A percentile compares a stretch with the other conserved stretches of the same genome.
phyloP scores from a whole-genome alignment of 2,113 vertebrate genomes.

The Gyps fulvus region DNA sequence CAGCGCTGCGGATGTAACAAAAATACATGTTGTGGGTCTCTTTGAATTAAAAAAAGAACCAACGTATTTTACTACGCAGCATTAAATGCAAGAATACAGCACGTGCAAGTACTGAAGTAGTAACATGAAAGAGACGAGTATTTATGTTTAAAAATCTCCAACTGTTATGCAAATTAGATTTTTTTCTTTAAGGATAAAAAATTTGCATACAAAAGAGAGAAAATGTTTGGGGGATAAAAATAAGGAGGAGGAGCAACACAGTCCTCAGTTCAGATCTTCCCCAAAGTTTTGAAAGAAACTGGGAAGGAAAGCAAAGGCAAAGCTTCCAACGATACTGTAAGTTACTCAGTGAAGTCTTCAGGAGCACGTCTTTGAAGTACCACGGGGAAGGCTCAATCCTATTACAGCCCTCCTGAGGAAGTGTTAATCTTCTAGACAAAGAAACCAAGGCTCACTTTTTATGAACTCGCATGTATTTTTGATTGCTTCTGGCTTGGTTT shows the following conservation, averaged over 20 bases:
- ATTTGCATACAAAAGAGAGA: not conserved
- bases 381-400: slow-evolving; percentile 24
- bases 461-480: slow-evolving; percentile 26
- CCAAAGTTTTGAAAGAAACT: not conserved
- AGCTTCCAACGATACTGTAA: not conserved
- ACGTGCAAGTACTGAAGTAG: not conserved
- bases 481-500: slow-evolving; percentile 50
- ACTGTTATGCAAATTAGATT: not conserved
- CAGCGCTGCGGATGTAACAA: not conserved
- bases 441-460: slow-evolving; percentile 35
- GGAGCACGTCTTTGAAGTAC: slow-evolving; percentile 43
- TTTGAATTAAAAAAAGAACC: not conserved
- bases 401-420: slow-evolving; percentile 58
- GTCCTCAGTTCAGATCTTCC: not conserved
- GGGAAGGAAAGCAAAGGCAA: slow-evolving; percentile 2
- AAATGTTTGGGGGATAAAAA: not conserved
- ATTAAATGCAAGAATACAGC: not conserved
- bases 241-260: not conserved
- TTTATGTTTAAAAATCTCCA: not conserved
- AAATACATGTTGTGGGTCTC: not conserved
- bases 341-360: not conserved
- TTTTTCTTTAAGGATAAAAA: not conserved
- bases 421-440: slow-evolving; percentile 50
- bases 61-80: not conserved
- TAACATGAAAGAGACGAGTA: not conserved